Evolutionary conservation across 2,113 vertebrate genomes (phyloP).

Genomic region (Pholis gunnellus): DNA sequence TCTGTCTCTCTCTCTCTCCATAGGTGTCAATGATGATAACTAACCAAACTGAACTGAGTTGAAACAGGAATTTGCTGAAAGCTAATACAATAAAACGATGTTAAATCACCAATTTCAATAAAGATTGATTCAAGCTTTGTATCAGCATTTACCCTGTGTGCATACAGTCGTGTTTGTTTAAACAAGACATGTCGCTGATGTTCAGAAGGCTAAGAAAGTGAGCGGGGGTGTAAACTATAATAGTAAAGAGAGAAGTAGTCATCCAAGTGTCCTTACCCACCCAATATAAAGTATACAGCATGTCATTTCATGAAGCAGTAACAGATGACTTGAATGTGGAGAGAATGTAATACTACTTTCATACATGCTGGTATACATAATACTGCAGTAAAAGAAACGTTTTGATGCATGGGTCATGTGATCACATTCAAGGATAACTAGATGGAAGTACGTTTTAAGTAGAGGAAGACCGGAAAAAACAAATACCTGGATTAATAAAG

Average conservation of each 20-base stretch:
- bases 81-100: neutral
- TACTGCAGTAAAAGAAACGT: neutral
- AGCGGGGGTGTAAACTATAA: neutral
- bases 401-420: neutral
- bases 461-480: neutral
- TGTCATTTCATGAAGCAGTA: conserved; percentile 3
- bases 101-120: conserved; percentile 56
- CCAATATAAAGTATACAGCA: neutral
- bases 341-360: neutral
- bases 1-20: conserved; percentile 29
- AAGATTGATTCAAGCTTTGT: conserved; percentile 61
- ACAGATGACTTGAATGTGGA: conserved; percentile 7
- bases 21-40: conserved; percentile 64
- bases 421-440: conserved; percentile 1
- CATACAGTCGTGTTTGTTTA: conserved; percentile 22
- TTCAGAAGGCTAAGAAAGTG: conserved; percentile 1
- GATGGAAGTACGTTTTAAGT: neutral
- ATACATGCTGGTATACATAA: neutral
- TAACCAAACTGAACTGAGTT: conserved; percentile 7
- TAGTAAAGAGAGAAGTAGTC: neutral
- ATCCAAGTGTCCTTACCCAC: neutral
- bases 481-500: neutral
- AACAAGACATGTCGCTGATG: neutral
- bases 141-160: conserved; percentile 40
- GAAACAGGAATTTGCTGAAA: conserved; percentile 26